These are phyloP conservation scores for Picathartes gymnocephalus DNA, from an alignment of 2,113 vertebrate species.

Conservation along the genomic window DNA sequence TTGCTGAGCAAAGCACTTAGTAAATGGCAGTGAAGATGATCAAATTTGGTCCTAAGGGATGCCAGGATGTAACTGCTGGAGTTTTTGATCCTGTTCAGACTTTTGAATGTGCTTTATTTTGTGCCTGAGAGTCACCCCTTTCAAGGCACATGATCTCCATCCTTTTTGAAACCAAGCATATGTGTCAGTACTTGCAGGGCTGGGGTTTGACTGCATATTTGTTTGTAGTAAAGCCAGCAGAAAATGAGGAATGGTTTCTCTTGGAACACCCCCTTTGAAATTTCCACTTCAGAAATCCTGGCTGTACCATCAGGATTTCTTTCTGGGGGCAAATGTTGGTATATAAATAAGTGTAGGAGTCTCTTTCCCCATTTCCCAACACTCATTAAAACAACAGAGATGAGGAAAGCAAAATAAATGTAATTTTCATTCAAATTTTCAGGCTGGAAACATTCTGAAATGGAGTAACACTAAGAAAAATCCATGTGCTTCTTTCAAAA, in stretches of 20 bases:
- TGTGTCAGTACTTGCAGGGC: constrained; percentile 16
- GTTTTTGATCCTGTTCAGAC: constrained; percentile 20
- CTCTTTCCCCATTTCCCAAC: background rate
- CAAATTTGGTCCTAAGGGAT: constrained; percentile 18
- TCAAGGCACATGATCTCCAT: background rate
- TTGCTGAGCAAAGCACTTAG: constrained; percentile 26
- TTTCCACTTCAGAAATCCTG: constrained; percentile 13
- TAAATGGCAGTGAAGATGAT: constrained; percentile 13
- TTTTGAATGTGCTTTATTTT: background rate
- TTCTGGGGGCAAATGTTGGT: background rate
- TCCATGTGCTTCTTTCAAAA: background rate
- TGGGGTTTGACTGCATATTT: background rate
- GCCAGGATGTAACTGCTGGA: background rate
- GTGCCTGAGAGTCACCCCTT: background rate
- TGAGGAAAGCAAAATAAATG: background rate
- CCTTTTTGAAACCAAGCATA: background rate
- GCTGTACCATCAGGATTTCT: background rate
- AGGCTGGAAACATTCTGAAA: background rate
- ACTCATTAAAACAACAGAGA: background rate
- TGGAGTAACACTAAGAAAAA: background rate
- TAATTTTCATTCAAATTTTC: background rate
- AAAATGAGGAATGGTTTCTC: background rate
- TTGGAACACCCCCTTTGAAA: constrained; percentile 9
- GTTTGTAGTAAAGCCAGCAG: constrained; percentile 26
- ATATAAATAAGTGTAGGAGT: background rate